Percentiles rank a stretch among this genome's conserved stretches.
Conservation (phyloP, 2,113 vertebrate genomes). For the Odocoileus virginianus region DNA sequence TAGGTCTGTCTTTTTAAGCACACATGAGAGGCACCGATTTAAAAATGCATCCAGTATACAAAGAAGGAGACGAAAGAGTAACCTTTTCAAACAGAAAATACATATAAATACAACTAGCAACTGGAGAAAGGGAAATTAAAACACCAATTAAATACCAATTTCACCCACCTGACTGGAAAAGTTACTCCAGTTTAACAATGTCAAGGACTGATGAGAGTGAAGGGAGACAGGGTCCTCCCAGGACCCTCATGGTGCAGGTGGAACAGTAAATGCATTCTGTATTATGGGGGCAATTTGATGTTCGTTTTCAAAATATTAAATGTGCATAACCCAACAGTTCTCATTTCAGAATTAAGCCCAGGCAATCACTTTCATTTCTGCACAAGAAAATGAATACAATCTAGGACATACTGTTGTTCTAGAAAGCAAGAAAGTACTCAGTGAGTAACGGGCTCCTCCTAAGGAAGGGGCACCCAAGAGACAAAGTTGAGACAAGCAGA, state of each 20-base stretch:
- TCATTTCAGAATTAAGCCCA: neutral
- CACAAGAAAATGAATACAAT: neutral
- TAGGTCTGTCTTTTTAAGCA: neutral
- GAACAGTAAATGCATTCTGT: neutral
- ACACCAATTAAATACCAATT: neutral
- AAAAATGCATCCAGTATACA: neutral
- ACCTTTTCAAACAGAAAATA: neutral
- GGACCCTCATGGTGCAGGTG: rapidly evolving
- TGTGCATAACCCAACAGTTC: neutral
- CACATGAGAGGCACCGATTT: neutral
- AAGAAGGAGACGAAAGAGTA: neutral
- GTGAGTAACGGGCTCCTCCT: neutral
- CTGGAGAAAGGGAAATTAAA: neutral
- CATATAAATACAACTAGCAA: neutral
- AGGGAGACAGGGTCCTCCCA: neutral
- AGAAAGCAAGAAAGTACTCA: neutral
- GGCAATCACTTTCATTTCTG: neutral
- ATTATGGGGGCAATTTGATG: neutral
- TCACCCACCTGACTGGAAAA: neutral
- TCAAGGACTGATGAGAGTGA: neutral
- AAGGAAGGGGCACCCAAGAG: neutral
- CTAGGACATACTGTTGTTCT: neutral
- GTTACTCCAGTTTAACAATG: too few species aligned
- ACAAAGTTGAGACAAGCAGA: neutral
- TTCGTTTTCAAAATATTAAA: neutral